Base-by-base conservation (phyloP, 2,888 invertebrate species). In the Hetaerina titia region DNA sequence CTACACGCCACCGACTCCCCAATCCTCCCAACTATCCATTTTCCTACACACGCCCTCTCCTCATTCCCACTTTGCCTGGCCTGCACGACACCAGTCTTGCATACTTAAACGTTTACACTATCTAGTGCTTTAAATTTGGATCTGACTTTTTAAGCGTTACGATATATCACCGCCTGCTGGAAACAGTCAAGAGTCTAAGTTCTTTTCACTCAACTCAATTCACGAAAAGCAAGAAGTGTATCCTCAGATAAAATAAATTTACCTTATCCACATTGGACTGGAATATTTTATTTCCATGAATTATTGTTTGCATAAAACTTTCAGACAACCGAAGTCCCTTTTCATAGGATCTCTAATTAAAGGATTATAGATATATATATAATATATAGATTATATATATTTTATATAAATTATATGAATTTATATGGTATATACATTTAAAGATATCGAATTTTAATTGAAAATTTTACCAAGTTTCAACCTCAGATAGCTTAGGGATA, bases 81-180 rank as follows among this genome's bases (percentile, higher is more conserved):
- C 81, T 81, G 81, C 25, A 81, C 81, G 81, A 31, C 81, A 81
- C 31, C 31, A 31, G 13, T 81, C 81, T 81, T 81, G 81, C 81
- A 81, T 81, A 81, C 81, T 81, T 81, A 81, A 81, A 25, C 81
- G 81, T 13, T 81, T 31, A 31, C 81, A 31, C 25, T 81, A 31
- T 81, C 81, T n/a, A 81, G 81, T 81, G 81, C 81, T 31, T 31
- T 81, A 81, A 81, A 81, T 81, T 13, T 7, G 31, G 69, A 45
- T 22, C 69, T 9, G 31, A 22, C 25, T 81, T 25, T 81, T 31
- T 81, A 31, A 11, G 31, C 45, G 45, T 45, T 45, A 31, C 81
- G 25, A 81, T 81, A 81, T 81, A 81, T 81, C 81, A 81, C 81
- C 81, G 19, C n/a, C 69, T 69, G 81, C 81, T 81, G 31, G 81